Evolutionary conservation across 2,113 vertebrate genomes (phyloP).

Genomic region (Micromys minutus): DNA sequence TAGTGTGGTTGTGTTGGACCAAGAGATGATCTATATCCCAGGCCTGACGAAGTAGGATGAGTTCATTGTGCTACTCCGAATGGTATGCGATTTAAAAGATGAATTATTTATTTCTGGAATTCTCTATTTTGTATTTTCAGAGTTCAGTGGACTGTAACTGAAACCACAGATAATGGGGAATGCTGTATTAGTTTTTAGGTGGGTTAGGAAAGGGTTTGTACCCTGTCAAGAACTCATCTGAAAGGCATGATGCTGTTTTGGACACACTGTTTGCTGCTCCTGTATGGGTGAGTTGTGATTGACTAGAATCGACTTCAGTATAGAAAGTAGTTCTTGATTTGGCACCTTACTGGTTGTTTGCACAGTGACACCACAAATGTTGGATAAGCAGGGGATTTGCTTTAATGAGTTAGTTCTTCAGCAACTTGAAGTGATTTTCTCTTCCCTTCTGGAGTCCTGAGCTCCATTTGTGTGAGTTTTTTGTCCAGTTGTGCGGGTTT

Average conservation of each 20-base stretch:
- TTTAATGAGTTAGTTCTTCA: conserved; percentile 62
- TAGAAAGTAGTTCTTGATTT: conserved; percentile 62
- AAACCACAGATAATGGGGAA: not conserved
- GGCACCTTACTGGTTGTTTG: conserved; percentile 67
- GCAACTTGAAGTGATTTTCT: not conserved
- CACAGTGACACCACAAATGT: conserved; percentile 51
- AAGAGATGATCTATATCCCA: not conserved
- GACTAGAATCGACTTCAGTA: conserved; percentile 9
- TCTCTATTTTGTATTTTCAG: not conserved
- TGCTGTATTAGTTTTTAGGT: not conserved
- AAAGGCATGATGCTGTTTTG: not conserved
- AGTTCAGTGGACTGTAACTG: not conserved
- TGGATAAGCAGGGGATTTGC: conserved; percentile 68
- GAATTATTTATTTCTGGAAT: not conserved
- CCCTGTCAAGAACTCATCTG: not conserved
- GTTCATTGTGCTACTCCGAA: not conserved
- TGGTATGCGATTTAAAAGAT: not conserved
- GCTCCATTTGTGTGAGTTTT: not conserved
- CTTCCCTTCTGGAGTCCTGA: not conserved
- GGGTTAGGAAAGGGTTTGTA: not conserved
- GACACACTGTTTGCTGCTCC: not conserved
- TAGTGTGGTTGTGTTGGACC: not conserved
- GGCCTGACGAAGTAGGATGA: not conserved
- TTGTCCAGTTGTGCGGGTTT: not conserved
- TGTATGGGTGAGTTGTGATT: not conserved